These are phyloP conservation scores for Lepus timidus DNA, from an alignment of 2,113 vertebrate genomes.

Conservation along the genomic window DNA sequence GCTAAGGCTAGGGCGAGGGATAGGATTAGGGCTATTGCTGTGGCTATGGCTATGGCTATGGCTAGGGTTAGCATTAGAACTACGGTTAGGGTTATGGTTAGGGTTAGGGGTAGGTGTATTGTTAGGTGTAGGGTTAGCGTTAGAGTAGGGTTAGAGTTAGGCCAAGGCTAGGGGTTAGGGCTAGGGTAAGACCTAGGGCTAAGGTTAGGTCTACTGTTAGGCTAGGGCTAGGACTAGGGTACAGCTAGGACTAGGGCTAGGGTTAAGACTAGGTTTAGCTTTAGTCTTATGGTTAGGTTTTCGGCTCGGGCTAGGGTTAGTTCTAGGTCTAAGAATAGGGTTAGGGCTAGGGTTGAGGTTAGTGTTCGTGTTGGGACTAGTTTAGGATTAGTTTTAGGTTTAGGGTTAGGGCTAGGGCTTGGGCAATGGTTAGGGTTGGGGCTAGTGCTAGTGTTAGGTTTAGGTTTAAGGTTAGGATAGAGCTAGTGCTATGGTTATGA, in stretches of 20 bases:
- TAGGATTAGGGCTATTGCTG: too few species aligned
- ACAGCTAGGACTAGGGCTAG: neutral
- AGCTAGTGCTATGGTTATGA: neutral
- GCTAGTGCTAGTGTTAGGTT: neutral
- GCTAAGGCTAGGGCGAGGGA: too few species aligned
- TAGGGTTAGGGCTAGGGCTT: neutral
- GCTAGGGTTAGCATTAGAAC: too few species aligned
- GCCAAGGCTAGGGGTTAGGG: too few species aligned
- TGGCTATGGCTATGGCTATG: too few species aligned
- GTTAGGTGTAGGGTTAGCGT: too few species aligned
- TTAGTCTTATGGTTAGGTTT: neutral
- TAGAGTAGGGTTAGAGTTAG: too few species aligned
- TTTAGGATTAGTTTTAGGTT: neutral
- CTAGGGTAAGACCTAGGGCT: neutral
- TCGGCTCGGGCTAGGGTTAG: neutral
- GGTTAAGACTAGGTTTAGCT: neutral
- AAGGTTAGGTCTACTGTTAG: neutral
- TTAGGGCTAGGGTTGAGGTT: neutral
- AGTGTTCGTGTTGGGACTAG: neutral
- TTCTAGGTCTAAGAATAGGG: too few species aligned
- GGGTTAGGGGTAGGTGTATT: too few species aligned
- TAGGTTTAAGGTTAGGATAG: neutral
- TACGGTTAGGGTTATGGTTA: too few species aligned
- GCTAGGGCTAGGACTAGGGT: neutral
- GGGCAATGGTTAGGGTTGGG: neutral